These are phyloP conservation scores for Dromius quadrimaculatus DNA, from an alignment of 2,888 invertebrate genomes.

Conservation along the genomic window DNA sequence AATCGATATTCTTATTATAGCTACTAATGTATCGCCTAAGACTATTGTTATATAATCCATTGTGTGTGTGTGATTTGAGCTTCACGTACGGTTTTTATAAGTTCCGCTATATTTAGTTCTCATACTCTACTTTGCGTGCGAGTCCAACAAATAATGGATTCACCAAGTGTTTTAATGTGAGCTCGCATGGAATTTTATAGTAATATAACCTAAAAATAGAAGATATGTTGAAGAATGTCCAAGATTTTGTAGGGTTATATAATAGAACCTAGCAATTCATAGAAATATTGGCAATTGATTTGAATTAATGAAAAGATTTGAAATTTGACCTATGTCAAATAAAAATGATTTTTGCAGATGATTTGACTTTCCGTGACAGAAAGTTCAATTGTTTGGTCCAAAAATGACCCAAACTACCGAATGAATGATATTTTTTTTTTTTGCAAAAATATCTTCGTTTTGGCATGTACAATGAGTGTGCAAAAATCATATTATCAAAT, in stretches of 20 bases:
- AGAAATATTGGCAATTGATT: no score
- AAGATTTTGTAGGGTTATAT: conserved; percentile 16
- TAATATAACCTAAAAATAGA: conserved; percentile 45
- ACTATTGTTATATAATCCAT: conserved; percentile 32
- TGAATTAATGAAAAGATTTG: no score
- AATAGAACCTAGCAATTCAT: no score
- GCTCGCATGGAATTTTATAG: conserved; percentile 39
- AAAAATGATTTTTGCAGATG: no score
- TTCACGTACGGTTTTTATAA: conserved; percentile 28
- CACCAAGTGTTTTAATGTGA: conserved; percentile 42
- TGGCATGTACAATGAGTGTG: no score
- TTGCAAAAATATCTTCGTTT: no score
- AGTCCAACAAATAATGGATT: conserved; percentile 35
- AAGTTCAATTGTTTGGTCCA: no score
- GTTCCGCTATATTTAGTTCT: conserved; percentile 44
- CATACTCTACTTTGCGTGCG: conserved; percentile 40
- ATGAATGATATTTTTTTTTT: no score
- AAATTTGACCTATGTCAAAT: no score
- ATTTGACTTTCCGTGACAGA: no score
- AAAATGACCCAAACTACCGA: no score
- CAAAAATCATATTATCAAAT: no score
- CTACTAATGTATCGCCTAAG: conserved; percentile 9
- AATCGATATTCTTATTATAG: conserved; percentile 10
- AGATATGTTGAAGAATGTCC: conserved; percentile 17
- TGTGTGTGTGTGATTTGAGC: conserved; percentile 1